A percentile compares a stretch with the other conserved stretches of the same genome.
Evolutionary conservation across 2,888 invertebrate genomes (phyloP).

Genomic region (Piscicola geometra): DNA sequence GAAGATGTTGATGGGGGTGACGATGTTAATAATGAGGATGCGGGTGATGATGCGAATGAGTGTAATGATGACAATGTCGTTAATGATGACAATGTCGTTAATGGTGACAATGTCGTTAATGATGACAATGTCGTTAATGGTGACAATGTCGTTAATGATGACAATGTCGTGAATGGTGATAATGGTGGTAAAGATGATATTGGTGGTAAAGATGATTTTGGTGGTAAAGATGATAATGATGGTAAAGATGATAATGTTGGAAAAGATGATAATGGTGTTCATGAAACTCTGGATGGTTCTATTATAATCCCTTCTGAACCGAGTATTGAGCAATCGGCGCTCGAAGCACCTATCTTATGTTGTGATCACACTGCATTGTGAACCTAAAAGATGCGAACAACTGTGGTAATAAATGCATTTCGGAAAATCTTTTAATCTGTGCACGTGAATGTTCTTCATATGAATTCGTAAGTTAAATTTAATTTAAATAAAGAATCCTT

Average conservation of each 20-base stretch:
- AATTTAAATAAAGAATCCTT: no score
- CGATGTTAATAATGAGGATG: neutral
- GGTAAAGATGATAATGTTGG: neutral
- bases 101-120: neutral
- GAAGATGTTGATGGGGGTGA: neutral
- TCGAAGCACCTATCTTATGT: no score
- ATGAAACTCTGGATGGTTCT: neutral
- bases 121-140: neutral
- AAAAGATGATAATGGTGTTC: neutral
- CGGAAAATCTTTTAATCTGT: no score
- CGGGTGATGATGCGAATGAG: neutral
- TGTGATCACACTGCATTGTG: no score
- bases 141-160: neutral
- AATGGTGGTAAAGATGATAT: neutral
- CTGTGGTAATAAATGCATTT: no score
- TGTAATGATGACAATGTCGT: constrained; percentile 1
- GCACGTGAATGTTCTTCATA: no score
- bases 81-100: neutral
- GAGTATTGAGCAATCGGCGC: no score
- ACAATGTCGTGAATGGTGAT: neutral
- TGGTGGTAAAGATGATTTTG: constrained; percentile 16
- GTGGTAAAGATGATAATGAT: neutral
- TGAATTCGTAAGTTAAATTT: no score
- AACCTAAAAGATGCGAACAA: no score
- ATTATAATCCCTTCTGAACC: no score